phyloP scores from a whole-genome alignment of 2,797 vertebrate species.

The Amniataba percoides region DNA sequence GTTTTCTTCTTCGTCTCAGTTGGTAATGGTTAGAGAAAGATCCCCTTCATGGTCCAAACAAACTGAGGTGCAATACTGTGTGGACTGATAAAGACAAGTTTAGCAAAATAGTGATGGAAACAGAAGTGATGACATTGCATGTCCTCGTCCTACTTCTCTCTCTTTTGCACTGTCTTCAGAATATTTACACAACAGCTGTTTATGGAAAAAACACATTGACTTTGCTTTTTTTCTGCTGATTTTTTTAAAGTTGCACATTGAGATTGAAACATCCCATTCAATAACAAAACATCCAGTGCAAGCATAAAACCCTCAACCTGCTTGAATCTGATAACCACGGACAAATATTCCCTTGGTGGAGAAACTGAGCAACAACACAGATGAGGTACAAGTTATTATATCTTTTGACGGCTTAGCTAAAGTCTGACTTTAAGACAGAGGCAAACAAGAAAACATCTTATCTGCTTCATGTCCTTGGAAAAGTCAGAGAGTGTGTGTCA shows the following conservation, averaged over 20 bases:
- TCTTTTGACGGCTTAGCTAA: conserved; percentile 28
- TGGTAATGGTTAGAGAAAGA: neutral
- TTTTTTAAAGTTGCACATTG: neutral
- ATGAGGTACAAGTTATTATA: conserved; percentile 1
- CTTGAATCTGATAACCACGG: neutral
- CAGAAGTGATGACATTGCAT: conserved; percentile 4
- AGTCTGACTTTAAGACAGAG: conserved; percentile 31
- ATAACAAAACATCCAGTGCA: neutral
- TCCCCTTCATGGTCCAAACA: conserved; percentile 10
- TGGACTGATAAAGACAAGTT: neutral
- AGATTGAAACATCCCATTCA: neutral
- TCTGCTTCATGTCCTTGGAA: conserved; percentile 46
- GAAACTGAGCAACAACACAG: conserved; percentile 9
- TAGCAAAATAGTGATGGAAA: neutral
- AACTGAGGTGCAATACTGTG: neutral
- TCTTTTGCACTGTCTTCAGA: neutral
- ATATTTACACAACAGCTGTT: neutral
- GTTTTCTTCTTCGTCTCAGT: neutral
- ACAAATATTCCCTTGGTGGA: neutral
- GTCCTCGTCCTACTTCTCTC: neutral
- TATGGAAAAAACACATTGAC: neutral
- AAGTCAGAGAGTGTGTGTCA: conserved; percentile 67
- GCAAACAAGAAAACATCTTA: conserved; percentile 38
- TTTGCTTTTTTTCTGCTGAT: neutral
- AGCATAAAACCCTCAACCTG: neutral